Evolutionary conservation across 37 sponge, comb jelly and placozoan species (phyloP).

Genomic region (Chondrosia reniformis): DNA sequence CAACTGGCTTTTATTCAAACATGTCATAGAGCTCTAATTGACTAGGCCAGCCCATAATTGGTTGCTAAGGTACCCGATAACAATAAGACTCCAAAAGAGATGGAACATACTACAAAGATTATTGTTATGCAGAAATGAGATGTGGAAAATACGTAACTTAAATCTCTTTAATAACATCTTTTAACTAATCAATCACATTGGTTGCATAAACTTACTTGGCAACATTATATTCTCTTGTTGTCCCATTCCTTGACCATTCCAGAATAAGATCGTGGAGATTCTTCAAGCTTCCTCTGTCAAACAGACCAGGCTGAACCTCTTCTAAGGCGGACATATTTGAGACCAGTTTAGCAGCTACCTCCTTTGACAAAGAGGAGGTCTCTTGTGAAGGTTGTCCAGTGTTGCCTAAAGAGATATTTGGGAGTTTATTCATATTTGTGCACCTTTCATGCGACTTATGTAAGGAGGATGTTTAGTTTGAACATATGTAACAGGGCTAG

Average conservation of each 20-base stretch:
- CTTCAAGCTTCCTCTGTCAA: background rate
- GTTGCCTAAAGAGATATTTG: too few species aligned
- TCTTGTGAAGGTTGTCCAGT: background rate
- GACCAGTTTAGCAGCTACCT: background rate
- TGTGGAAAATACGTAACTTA: too few species aligned
- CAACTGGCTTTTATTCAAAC: too few species aligned
- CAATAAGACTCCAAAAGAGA: background rate
- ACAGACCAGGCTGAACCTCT: background rate
- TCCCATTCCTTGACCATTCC: background rate
- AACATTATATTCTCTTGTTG: background rate
- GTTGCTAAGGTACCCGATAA: background rate
- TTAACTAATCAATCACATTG: too few species aligned
- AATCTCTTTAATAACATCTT: too few species aligned
- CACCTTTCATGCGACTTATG: too few species aligned
- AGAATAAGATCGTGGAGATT: background rate
- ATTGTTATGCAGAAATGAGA: too few species aligned
- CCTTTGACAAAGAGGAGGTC: background rate
- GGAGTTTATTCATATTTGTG: too few species aligned
- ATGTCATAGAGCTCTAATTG: too few species aligned
- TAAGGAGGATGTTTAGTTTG: too few species aligned
- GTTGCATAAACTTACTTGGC: background rate
- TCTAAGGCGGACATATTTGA: background rate
- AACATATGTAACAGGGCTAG: too few species aligned
- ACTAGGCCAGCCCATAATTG: too few species aligned
- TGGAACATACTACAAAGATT: background rate